Base-by-base conservation (phyloP, 2,888 invertebrate species). In the Melitaea athalia region DNA sequence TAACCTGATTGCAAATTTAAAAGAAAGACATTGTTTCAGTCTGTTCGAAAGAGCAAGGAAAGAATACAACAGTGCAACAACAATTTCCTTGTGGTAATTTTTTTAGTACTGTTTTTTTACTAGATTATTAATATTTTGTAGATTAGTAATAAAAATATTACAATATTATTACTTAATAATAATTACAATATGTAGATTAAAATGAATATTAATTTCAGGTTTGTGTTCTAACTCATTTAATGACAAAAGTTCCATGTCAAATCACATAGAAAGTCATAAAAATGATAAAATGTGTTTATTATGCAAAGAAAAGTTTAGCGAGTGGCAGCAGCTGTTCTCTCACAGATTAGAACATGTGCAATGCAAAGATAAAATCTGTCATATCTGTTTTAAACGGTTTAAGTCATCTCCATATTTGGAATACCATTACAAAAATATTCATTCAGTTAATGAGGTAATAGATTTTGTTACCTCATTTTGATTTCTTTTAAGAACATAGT, bases 311-410 rank as follows among this genome's bases (percentile, higher is more conserved):
- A 52, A 15, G 0, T 76, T 81, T n/a, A 68, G 59, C 14, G 76
- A 79, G 10, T 79, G 81, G 76, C 81, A 85, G 0, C 78, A 84
- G 42, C 63, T 88, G 2, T 71, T 88, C 0, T 77, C 81, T 0
- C 91, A 91, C 68, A 78, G 90, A 57, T 33, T 86, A 0, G 57
- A 67, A 12, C 89, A 90, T 69, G 60, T 88, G 6, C 78, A 81
- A 0, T 31, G 63, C 0, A 74, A 72, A 2, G 77, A 83, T 52
- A 65, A 73, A 7, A 70, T 61, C 42, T 90, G 89, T 68, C 85
- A 87, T 55, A 71, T 88, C 15, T 89, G 89, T 67, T 61, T 64
- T 2, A 80, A 79, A 67, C 70, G 68, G 43, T 82, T 70, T 66
- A 63, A 45, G 3, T 67, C 78, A 12, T 64, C 73, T 5, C 3